phyloP scores from a whole-genome alignment of 2,113 vertebrate species.

The Bubo scandiacus region DNA sequence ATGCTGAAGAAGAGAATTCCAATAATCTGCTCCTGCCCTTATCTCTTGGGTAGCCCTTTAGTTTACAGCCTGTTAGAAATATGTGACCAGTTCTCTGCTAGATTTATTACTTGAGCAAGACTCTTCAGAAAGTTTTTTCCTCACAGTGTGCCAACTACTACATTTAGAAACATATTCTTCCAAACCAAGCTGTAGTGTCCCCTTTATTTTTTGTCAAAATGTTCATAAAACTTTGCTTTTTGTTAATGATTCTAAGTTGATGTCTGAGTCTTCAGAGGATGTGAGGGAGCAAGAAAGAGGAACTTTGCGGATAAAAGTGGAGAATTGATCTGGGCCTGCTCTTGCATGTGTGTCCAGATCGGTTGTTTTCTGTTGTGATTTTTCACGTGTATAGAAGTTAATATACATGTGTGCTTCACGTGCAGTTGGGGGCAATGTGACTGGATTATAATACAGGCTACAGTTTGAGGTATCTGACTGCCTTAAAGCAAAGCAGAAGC shows the following conservation, averaged over 20 bases:
- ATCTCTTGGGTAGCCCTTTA: slow-evolving; percentile 36
- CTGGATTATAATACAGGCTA: background rate
- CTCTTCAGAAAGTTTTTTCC: background rate
- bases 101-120: slow-evolving; percentile 7
- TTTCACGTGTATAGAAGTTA: background rate
- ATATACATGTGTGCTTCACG: background rate
- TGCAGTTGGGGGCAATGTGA: background rate
- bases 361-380: background rate
- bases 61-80: slow-evolving; percentile 45
- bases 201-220: background rate
- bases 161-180: background rate
- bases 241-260: background rate
- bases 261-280: background rate
- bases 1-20: slow-evolving; percentile 36
- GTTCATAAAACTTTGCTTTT: background rate
- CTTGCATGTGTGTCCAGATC: background rate
- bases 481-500: background rate
- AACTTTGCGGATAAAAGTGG: background rate
- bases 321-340: background rate
- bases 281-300: background rate
- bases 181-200: background rate
- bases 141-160: background rate
- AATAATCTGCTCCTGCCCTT: slow-evolving; percentile 34
- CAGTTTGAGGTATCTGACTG: background rate
- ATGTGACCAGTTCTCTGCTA: slow-evolving; percentile 11